Percentiles rank a stretch among this genome's conserved stretches.
These are phyloP conservation scores for Erpetoichthys calabaricus DNA, from an alignment of 2,797 vertebrate species.

Conservation along the genomic window DNA sequence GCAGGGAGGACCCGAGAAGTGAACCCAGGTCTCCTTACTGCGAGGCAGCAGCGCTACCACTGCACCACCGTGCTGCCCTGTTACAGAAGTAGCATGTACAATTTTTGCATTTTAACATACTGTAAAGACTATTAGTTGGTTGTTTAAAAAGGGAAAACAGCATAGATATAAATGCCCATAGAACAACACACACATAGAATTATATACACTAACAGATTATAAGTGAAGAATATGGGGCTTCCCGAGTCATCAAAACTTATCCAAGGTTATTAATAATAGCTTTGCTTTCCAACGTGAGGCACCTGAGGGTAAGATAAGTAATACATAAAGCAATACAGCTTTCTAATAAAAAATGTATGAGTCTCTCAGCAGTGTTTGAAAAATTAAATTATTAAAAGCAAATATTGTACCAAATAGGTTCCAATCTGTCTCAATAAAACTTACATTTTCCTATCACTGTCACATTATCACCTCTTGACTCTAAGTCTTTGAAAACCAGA, in stretches of 20 bases:
- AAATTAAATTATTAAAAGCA: constrained; percentile 68
- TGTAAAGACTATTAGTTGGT: too few species aligned
- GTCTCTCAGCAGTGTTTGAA: constrained; percentile 38
- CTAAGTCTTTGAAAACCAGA: constrained; percentile 41
- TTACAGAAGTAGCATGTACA: too few species aligned
- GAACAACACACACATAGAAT: too few species aligned
- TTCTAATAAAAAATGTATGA: constrained; percentile 54
- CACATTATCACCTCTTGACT: constrained; percentile 38
- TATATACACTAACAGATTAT: too few species aligned
- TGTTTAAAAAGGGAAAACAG: too few species aligned
- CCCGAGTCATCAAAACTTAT: constrained; percentile 14
- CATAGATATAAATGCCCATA: too few species aligned
- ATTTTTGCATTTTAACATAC: too few species aligned
- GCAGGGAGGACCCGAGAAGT: too few species aligned
- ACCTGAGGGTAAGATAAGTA: constrained; percentile 10
- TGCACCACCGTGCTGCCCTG: too few species aligned
- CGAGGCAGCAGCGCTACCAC: too few species aligned
- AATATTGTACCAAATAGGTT: constrained; percentile 57
- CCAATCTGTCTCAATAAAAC: constrained; percentile 51
- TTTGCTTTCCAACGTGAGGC: constrained; percentile 13
- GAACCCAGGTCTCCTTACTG: too few species aligned
- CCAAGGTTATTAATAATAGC: constrained; percentile 17
- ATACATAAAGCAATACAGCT: constrained; percentile 31
- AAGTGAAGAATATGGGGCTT: not conserved
- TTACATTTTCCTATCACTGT: constrained; percentile 42